A percentile compares a stretch with the other conserved stretches of the same genome.
These are phyloP conservation scores for Electrona antarctica DNA, from an alignment of 2,113 vertebrate species.

Conservation along the genomic window DNA sequence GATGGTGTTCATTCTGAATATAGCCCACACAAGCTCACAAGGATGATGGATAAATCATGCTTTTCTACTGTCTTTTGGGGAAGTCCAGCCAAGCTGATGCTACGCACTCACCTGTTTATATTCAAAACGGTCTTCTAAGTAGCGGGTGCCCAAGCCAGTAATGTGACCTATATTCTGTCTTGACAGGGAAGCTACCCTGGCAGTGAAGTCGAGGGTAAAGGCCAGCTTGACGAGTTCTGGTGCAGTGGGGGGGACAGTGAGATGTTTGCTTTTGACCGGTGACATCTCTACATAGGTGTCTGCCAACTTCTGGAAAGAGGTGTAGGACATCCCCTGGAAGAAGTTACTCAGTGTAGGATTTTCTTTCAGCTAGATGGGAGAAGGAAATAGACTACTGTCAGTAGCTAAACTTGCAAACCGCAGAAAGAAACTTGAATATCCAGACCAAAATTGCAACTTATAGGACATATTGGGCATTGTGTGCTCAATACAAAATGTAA, in stretches of 20 bases:
- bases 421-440: neutral
- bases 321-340: constrained; percentile 82
- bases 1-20: too few relatives aligned
- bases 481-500: too few relatives aligned
- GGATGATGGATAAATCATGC: too few relatives aligned
- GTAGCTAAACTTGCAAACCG: neutral
- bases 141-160: constrained; percentile 82
- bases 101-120: constrained; percentile 67
- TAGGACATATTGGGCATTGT: too few relatives aligned
- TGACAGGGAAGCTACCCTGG: constrained; percentile 77
- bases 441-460: neutral
- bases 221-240: constrained; percentile 80
- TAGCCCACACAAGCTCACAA: too few relatives aligned
- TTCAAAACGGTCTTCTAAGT: constrained; percentile 77
- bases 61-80: too few relatives aligned
- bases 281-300: constrained; percentile 74
- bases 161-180: constrained; percentile 80
- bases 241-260: constrained; percentile 50
- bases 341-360: constrained; percentile 73
- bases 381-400: neutral
- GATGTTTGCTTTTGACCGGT: constrained; percentile 13
- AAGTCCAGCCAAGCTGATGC: neutral
- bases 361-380: constrained; percentile 78
- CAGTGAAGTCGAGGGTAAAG: constrained; percentile 81
- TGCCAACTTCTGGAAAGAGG: constrained; percentile 83